phyloP scores from a whole-genome alignment of 2,797 vertebrate species.

The Karalla daura region DNA sequence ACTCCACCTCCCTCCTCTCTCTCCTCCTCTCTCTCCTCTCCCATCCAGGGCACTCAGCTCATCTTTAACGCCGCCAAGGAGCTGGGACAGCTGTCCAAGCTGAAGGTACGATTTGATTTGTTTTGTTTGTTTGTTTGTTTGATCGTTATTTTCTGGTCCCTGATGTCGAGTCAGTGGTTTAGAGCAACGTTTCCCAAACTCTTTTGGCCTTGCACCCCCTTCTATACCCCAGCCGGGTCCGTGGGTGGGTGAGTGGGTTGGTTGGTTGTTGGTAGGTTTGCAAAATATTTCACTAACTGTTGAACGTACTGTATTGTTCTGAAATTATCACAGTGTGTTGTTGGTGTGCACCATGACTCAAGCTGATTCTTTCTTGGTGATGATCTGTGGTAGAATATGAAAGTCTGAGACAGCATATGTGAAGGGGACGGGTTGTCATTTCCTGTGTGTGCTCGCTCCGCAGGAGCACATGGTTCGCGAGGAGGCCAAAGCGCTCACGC shows the following conservation, averaged over 20 bases:
- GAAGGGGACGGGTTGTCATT: constrained; percentile 1
- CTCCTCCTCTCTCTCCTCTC: constrained; percentile 30
- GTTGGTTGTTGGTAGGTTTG: too few species aligned
- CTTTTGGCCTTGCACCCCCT: too few species aligned
- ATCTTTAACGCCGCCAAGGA: constrained; percentile 99
- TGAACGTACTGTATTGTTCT: too few species aligned
- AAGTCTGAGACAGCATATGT: neutral
- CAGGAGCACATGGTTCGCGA: constrained; percentile 99
- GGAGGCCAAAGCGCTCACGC: constrained; percentile 95
- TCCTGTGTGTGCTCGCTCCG: constrained; percentile 17
- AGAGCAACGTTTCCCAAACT: too few species aligned
- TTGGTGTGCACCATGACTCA: too few species aligned
- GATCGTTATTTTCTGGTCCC: neutral
- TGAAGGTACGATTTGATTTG: constrained; percentile 89
- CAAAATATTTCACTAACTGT: too few species aligned
- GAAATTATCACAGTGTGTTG: too few species aligned
- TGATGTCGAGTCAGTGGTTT: neutral
- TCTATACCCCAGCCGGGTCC: too few species aligned
- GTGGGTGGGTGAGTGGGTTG: too few species aligned
- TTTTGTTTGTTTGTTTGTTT: too few species aligned
- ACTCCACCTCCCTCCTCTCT: constrained; percentile 31
- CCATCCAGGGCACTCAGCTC: constrained; percentile 94
- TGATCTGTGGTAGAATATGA: constrained; percentile 4
- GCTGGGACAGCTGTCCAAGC: constrained; percentile 96
- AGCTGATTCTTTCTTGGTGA: too few species aligned